Evolutionary conservation across 37 sponge, comb jelly and placozoan species (phyloP).

Genomic region (Haliclona indistincta): DNA sequence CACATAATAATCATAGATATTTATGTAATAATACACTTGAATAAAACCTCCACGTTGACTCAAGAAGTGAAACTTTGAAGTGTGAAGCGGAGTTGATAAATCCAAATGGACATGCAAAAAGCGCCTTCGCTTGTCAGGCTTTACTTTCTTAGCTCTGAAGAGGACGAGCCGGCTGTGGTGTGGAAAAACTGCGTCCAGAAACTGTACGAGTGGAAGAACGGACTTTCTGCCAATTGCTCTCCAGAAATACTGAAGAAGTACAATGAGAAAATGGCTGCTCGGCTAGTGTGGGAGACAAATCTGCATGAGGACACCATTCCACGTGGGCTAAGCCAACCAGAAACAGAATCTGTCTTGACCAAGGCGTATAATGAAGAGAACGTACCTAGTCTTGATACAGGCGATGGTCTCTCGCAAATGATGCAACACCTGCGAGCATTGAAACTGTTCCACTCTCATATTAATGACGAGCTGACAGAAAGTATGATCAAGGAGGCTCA

Average conservation of each 20-base stretch:
- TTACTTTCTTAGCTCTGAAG: not conserved
- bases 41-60: no score
- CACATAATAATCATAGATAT: no score
- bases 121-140: not conserved
- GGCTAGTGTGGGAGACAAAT: conserved; percentile 1
- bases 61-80: no score
- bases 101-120: no score
- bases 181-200: not conserved
- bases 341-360: not conserved
- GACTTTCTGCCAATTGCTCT: not conserved
- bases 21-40: no score
- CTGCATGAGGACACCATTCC: conserved; percentile 10
- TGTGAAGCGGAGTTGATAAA: no score
- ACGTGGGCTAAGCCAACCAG: not conserved
- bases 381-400: not conserved
- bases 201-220: not conserved
- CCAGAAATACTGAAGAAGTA: not conserved
- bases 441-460: not conserved
- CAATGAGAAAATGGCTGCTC: not conserved
- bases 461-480: not conserved
- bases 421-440: conserved; percentile 3
- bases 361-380: not conserved
- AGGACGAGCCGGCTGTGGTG: not conserved
- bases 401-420: not conserved
- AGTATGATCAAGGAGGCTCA: conserved; percentile 12